phyloP scores from a whole-genome alignment of 2,797 vertebrate genomes.

The Sebastes trivittatus region DNA sequence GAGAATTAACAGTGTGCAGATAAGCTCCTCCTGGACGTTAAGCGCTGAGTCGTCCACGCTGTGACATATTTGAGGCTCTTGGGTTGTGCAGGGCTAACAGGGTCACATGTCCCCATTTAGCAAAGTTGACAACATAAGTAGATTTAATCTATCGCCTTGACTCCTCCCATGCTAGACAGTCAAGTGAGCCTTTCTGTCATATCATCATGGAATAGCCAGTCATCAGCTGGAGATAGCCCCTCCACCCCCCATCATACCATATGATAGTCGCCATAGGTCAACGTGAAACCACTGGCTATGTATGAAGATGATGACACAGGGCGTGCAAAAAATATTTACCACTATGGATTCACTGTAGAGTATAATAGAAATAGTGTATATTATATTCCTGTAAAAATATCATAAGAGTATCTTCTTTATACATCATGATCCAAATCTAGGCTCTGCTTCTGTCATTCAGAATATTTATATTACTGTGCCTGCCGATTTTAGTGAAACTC shows the following conservation, averaged over 20 bases:
- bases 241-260: too few relatives aligned
- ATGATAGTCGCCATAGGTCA: neutral
- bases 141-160: slow-evolving; percentile 62
- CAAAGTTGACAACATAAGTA: slow-evolving; percentile 65
- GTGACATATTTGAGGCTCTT: slow-evolving; percentile 54
- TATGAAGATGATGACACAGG: too few relatives aligned
- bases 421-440: neutral
- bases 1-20: slow-evolving; percentile 71
- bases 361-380: neutral
- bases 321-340: neutral
- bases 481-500: neutral
- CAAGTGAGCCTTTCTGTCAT: slow-evolving; percentile 33
- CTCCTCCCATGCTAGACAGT: slow-evolving; percentile 42
- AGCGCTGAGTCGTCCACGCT: slow-evolving; percentile 44
- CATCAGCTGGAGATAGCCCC: neutral
- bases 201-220: slow-evolving; percentile 9
- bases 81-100: slow-evolving; percentile 42
- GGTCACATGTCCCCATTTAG: slow-evolving; percentile 66
- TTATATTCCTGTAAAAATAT: neutral
- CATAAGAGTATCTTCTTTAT: neutral
- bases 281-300: neutral
- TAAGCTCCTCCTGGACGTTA: slow-evolving; percentile 71
- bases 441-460: neutral
- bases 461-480: neutral
- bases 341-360: neutral